Evolutionary conservation across 2,113 vertebrate species (phyloP), one percentile per base, ranked within the genome.

Genomic region (Egretta garzetta): DNA sequence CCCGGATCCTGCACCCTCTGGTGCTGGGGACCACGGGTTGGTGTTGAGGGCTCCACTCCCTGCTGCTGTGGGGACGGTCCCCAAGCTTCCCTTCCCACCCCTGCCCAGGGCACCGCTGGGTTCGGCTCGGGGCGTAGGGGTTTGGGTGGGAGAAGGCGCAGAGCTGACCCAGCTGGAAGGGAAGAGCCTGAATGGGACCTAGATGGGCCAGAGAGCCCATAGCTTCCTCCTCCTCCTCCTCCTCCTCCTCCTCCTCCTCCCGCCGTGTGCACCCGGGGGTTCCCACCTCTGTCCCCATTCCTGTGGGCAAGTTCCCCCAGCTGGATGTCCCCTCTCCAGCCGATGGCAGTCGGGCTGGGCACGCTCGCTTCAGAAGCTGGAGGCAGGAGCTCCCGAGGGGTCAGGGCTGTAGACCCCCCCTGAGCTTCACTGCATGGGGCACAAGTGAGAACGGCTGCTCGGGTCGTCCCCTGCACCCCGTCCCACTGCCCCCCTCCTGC

Each of bases 1-100:
- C 59, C 33, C 0, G 1, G 39, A 52, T 37, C 72, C 83, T 41
- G 83, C 86, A 49, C 37, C 50, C 56, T 39, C 28, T 0, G 0
- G 47, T 0, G 0, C 86, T 82, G 83, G 80, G 62, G 28, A 37
- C 64, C 4, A 2, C 0, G 4, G 35, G 77, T 35, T 6, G 0
- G 1, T 35, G 85, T 53, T 37, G 81, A 1, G 2, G 20, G 43
- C 33, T 53, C 37, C 2, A 1, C 32, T 62, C 24, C 41, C 19
- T 8, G n/a, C 49, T 70, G 88, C 85, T 22, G 3, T 1, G 2
- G 79, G 66, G 24, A n/a, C 1, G 0, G n/a, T 50, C 74, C 60
- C 81, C 6, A 8, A 8, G 14, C 45, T 30, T 81, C 58, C 23
- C 39, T 50, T 37, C 50, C 43, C 39, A 50, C 24, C 47, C 23